Conservation (phyloP, 2,888 invertebrate species). For the Lasioglossum marginatum region DNA sequence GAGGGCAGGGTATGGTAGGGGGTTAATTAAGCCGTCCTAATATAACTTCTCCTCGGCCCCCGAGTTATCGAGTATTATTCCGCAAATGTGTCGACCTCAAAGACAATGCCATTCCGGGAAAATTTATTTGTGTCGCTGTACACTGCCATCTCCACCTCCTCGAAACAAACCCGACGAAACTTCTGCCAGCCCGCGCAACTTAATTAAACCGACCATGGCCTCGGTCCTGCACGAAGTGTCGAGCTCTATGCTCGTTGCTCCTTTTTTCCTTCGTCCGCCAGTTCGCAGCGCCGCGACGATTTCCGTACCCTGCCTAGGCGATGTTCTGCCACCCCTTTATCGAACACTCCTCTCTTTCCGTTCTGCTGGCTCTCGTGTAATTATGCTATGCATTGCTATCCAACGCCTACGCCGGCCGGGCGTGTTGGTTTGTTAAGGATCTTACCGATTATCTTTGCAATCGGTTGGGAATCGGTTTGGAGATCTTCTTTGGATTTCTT, state of each 20-base stretch:
- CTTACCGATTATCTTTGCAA: background rate
- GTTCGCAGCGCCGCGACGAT: slow-evolving; percentile 12
- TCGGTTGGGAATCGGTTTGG: background rate
- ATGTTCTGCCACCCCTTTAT: background rate
- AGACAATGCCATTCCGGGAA: slow-evolving; percentile 80
- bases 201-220: slow-evolving; percentile 78
- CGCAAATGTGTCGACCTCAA: slow-evolving; percentile 80
- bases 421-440: background rate
- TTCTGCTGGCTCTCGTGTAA: background rate
- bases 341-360: background rate
- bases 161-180: slow-evolving; percentile 76
- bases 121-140: slow-evolving; percentile 80
- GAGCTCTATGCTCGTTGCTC: slow-evolving; percentile 62
- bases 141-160: slow-evolving; percentile 64
- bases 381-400: background rate
- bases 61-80: slow-evolving; percentile 81
- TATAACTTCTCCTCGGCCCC: slow-evolving; percentile 78
- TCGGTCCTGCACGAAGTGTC: slow-evolving; percentile 75
- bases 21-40: slow-evolving; percentile 81
- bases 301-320: slow-evolving; percentile 2
- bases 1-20: slow-evolving; percentile 69
- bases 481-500: background rate
- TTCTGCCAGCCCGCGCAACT: slow-evolving; percentile 77
- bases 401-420: background rate
- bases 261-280: slow-evolving; percentile 31